Conservation (phyloP, 2,797 vertebrate species). For the Crenichthys baileyi region DNA sequence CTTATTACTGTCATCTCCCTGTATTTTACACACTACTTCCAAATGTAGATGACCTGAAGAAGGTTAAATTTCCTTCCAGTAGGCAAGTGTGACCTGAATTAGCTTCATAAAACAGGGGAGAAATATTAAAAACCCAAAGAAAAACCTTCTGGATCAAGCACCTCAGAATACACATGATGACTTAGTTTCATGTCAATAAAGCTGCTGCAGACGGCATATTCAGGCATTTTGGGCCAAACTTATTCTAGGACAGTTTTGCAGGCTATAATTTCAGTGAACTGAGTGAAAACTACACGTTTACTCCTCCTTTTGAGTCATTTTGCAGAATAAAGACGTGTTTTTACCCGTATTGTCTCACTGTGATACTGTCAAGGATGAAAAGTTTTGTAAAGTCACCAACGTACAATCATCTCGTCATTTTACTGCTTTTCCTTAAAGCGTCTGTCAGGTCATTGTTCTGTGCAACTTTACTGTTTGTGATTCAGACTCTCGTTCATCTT, state of each 20-base stretch:
- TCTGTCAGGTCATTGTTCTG: slow-evolving; percentile 1
- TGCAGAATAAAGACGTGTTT: neutral
- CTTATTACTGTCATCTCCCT: neutral
- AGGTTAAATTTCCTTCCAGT: neutral
- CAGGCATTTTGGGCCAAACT: neutral
- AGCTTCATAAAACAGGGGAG: neutral
- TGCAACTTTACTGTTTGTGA: neutral
- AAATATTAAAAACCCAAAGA: neutral
- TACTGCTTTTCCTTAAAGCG: neutral
- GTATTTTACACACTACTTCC: neutral
- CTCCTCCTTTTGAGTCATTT: neutral
- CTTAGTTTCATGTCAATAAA: neutral
- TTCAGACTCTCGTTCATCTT: neutral
- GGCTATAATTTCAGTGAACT: neutral
- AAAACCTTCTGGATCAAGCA: neutral
- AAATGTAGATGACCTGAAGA: neutral
- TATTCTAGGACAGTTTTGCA: neutral
- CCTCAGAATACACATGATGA: neutral
- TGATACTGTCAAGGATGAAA: neutral
- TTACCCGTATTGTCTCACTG: neutral
- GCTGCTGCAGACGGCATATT: neutral
- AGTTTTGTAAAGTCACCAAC: slow-evolving; percentile 1
- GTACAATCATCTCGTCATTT: neutral
- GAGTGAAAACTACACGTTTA: slow-evolving; percentile 8
- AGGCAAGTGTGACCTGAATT: neutral